Base-by-base conservation (phyloP, 2,797 vertebrate species). In the Syngnathus acus region DNA sequence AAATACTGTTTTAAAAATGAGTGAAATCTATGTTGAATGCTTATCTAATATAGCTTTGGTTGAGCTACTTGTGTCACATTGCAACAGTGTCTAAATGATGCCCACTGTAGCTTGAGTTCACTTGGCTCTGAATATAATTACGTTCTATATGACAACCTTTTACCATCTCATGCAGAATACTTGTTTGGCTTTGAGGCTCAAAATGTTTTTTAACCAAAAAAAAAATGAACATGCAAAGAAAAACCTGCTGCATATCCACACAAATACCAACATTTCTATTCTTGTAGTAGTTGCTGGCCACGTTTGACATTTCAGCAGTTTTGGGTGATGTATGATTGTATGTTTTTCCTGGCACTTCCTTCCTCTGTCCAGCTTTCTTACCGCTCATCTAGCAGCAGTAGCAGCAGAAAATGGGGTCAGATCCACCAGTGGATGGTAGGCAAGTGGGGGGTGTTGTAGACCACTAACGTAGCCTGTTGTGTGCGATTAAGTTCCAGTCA, bases 361-460 rank as follows among this genome's bases (percentile, higher is more conserved):
- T 61, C 77, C 68, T 75, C 73, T 82, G 69, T 90, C 62, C 90
- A 97, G 96, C 90, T 91, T 78, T 92, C 90, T 87, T 92, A 92
- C 82, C 92, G 84, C 84, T 92, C 91, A 21, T 93, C 92, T 80
- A 76, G 81, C 72, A 93, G 92, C 72, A 93, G 92, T 87, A 94
- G 90, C 67, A 68, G 50, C 87, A 92, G 87, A 90, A 99, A 98
- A 90, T 98, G 94, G 95, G 94, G 95, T 90, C 93, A 95, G 88
- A 98, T 98, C 85, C 95, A 98, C 74, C 95, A 96, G 85, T 98
- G 97, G 96, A 97, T 99, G 97, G 97, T 99, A 97, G 92, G 95
- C 83, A 43, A 23, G 62, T 57, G 67, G 57, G 69, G 32, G 79
- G 78, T 70, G 77, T 72, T 67, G 68, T 45, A 67, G 82, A 62